phyloP scores from a whole-genome alignment of 2,888 invertebrate species.

The Andrena bucephala region DNA sequence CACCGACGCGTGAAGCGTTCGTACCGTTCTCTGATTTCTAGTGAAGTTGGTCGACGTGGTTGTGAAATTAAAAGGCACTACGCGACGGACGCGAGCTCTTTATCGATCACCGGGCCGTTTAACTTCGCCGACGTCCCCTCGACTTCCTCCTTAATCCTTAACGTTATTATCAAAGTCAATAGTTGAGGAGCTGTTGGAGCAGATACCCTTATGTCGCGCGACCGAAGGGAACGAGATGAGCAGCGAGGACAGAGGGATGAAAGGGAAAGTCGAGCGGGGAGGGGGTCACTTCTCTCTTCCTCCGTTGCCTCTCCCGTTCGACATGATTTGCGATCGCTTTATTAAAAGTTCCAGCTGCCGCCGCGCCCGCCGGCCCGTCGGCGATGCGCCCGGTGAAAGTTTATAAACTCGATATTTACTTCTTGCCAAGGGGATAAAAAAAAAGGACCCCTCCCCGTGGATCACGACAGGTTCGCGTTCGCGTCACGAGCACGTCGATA shows the following conservation, averaged over 20 bases:
- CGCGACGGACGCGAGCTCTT: conserved; percentile 16
- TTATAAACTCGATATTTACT: conserved; percentile 64
- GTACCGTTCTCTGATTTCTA: background rate
- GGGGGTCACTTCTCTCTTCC: conserved; percentile 55
- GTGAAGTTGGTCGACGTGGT: background rate
- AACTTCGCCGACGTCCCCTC: conserved; percentile 43
- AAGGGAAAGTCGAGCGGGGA: conserved; percentile 10
- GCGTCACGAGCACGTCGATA: conserved; percentile 22
- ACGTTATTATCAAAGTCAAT: conserved; percentile 61
- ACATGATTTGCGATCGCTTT: conserved; percentile 79
- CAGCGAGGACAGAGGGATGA: background rate
- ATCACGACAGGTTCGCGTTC: conserved; percentile 8
- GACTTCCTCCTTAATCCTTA: conserved; percentile 44
- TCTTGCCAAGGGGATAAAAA: conserved; percentile 42
- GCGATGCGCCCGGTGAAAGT: conserved; percentile 63
- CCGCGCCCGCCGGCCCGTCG: conserved; percentile 56
- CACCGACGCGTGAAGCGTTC: background rate
- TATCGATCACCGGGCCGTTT: conserved; percentile 43
- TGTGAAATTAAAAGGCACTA: conserved; percentile 29
- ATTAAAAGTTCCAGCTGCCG: conserved; percentile 81
- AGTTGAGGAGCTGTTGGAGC: conserved; percentile 68
- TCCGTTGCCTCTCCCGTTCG: conserved; percentile 30
- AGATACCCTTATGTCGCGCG: conserved; percentile 49
- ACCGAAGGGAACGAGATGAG: conserved; percentile 11
- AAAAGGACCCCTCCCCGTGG: background rate